Percentiles rank a stretch among this genome's conserved stretches.
phyloP scores from a whole-genome alignment of 2,888 invertebrate species.

The Amphipyra berbera region DNA sequence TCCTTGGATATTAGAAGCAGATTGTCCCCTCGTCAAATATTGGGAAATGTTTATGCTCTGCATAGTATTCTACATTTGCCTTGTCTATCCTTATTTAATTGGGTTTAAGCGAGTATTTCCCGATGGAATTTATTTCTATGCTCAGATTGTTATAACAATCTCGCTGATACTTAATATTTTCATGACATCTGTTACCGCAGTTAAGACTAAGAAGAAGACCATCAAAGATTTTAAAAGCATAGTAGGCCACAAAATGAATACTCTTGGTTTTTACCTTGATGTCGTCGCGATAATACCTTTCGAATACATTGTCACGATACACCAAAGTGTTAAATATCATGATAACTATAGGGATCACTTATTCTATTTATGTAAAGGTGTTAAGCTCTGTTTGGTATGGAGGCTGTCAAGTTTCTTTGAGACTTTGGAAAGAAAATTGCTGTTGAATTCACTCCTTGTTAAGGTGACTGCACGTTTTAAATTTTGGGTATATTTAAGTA shows the following conservation, averaged over 20 bases:
- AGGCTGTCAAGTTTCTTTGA: constrained; percentile 84
- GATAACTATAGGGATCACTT: constrained; percentile 82
- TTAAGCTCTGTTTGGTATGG: constrained; percentile 87
- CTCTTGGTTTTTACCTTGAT: constrained; percentile 87
- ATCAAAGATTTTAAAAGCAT: constrained; percentile 77
- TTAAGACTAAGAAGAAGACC: constrained; percentile 82
- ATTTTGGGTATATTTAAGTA: not conserved
- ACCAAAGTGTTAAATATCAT: constrained; percentile 72
- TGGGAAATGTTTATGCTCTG: constrained; percentile 86
- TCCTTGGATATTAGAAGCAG: constrained; percentile 86
- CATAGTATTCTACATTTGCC: constrained; percentile 80
- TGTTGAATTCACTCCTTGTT: constrained; percentile 78
- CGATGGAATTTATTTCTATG: constrained; percentile 74
- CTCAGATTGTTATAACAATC: constrained; percentile 79
- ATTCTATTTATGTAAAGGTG: constrained; percentile 87
- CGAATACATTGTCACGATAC: constrained; percentile 84
- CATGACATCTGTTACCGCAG: constrained; percentile 83
- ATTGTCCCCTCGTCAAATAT: constrained; percentile 81
- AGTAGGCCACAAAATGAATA: constrained; percentile 80
- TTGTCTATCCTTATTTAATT: constrained; percentile 86
- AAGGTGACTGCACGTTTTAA: constrained; percentile 68
- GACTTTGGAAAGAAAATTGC: constrained; percentile 78
- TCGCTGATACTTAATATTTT: constrained; percentile 81
- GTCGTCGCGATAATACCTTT: constrained; percentile 85
- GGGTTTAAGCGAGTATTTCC: constrained; percentile 82